These are phyloP conservation scores for Tillus elongatus DNA, from an alignment of 2,888 invertebrate species.

Conservation along the genomic window DNA sequence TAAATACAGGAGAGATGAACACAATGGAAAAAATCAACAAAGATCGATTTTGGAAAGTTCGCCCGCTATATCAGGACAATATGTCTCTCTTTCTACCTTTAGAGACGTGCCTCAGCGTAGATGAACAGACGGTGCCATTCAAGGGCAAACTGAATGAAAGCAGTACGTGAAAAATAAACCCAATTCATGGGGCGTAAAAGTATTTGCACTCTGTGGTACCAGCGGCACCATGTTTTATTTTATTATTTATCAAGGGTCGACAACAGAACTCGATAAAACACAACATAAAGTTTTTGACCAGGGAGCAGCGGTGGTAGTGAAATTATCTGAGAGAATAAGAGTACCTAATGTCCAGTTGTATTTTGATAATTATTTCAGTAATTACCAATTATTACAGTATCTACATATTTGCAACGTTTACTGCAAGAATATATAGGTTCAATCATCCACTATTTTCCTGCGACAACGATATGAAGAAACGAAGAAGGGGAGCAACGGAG, in stretches of 20 bases:
- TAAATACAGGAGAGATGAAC: no score
- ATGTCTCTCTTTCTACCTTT: no score
- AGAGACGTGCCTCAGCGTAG: no score
- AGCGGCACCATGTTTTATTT: background rate
- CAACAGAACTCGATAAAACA: conserved; percentile 1
- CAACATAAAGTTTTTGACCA: background rate
- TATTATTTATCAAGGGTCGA: background rate
- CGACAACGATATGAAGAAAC: background rate
- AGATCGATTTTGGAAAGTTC: no score
- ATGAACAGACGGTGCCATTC: no score
- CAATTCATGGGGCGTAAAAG: background rate
- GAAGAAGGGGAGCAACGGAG: conserved; percentile 1
- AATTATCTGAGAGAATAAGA: background rate
- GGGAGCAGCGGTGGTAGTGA: background rate
- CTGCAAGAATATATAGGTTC: background rate
- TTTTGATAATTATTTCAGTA: conserved; percentile 3
- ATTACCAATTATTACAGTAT: conserved; percentile 3
- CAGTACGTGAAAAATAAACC: conserved; percentile 3
- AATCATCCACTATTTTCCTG: background rate
- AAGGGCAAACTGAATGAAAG: no score
- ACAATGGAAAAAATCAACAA: no score
- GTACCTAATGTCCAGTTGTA: background rate
- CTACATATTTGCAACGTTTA: background rate
- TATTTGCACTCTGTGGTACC: conserved; percentile 2
- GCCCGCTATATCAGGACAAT: no score